phyloP scores from a whole-genome alignment of 2,888 invertebrate genomes.

The Eurytoma californica region DNA sequence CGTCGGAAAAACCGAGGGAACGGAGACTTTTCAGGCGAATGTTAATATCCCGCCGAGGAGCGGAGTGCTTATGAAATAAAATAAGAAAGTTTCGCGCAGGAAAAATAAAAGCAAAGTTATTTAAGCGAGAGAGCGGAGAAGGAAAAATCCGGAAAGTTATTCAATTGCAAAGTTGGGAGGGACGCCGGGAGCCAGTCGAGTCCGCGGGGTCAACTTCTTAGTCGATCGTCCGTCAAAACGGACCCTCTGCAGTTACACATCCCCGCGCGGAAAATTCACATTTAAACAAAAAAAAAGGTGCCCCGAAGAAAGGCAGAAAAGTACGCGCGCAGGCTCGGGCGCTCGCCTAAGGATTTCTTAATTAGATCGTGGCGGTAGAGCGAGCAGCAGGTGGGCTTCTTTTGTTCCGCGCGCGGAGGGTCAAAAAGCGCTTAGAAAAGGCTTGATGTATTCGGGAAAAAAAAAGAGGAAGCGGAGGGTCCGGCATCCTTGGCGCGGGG shows the following conservation, averaged over 20 bases:
- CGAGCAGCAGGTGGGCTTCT: slow-evolving; percentile 60
- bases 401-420: slow-evolving; percentile 57
- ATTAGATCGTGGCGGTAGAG: slow-evolving; percentile 66
- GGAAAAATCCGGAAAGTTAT: slow-evolving; percentile 64
- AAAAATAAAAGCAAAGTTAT: slow-evolving; percentile 45
- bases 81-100: slow-evolving; percentile 32
- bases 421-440: slow-evolving; percentile 28
- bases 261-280: not conserved
- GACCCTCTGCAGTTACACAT: slow-evolving; percentile 49
- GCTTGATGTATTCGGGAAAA: slow-evolving; percentile 35
- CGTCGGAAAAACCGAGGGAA: not conserved
- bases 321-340: slow-evolving; percentile 43
- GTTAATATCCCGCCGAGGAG: slow-evolving; percentile 16
- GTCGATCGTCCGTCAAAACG: slow-evolving; percentile 54
- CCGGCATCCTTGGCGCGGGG: slow-evolving; percentile 36
- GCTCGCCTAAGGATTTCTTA: slow-evolving; percentile 72
- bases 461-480: slow-evolving; percentile 38
- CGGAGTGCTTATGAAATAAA: slow-evolving; percentile 19
- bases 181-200: slow-evolving; percentile 42
- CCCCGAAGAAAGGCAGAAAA: slow-evolving; percentile 17
- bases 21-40: slow-evolving; percentile 12
- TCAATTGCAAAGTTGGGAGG: slow-evolving; percentile 61
- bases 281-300: not conserved
- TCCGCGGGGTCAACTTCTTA: slow-evolving; percentile 33
- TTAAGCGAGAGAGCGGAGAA: slow-evolving; percentile 61